Percentiles rank a stretch among this genome's conserved stretches.
Evolutionary conservation across 2,888 invertebrate genomes (phyloP).

Genomic region (Apamea anceps): DNA sequence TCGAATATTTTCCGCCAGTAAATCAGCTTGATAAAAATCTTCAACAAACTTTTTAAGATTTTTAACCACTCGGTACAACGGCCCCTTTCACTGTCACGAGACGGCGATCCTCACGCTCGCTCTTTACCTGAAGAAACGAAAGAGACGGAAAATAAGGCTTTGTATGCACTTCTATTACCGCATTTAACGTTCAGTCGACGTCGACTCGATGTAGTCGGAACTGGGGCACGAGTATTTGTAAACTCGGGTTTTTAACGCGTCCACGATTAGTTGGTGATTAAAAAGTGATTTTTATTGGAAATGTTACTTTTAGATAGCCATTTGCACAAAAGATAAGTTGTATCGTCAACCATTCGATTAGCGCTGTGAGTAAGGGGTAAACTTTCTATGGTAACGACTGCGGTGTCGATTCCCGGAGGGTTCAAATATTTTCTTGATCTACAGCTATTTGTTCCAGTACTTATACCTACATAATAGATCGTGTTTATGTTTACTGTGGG

Average conservation of each 20-base stretch:
- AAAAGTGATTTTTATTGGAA: constrained; percentile 39
- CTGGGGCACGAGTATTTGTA: constrained; percentile 59
- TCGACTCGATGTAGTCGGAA: constrained; percentile 51
- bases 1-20: neutral
- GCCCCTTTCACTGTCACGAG: constrained; percentile 77
- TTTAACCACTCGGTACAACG: constrained; percentile 68
- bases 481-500: constrained; percentile 21
- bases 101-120: constrained; percentile 59
- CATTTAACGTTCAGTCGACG: constrained; percentile 64
- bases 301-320: constrained; percentile 28
- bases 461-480: constrained; percentile 27
- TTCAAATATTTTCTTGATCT: constrained; percentile 13
- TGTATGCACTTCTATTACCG: constrained; percentile 64
- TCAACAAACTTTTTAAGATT: constrained; percentile 42
- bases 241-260: constrained; percentile 45
- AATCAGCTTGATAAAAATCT: constrained; percentile 13
- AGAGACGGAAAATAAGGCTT: constrained; percentile 59
- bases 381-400: neutral
- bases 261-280: constrained; percentile 46
- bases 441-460: constrained; percentile 24
- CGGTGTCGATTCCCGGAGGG: constrained; percentile 15
- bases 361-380: constrained; percentile 1
- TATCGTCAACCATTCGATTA: neutral
- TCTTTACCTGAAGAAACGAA: constrained; percentile 43
- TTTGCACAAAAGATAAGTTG: neutral